A percentile compares a stretch with the other conserved stretches of the same genome.
Evolutionary conservation across 1,140 invertebrate species (phyloP).

Genomic region (Ruditapes philippinarum): DNA sequence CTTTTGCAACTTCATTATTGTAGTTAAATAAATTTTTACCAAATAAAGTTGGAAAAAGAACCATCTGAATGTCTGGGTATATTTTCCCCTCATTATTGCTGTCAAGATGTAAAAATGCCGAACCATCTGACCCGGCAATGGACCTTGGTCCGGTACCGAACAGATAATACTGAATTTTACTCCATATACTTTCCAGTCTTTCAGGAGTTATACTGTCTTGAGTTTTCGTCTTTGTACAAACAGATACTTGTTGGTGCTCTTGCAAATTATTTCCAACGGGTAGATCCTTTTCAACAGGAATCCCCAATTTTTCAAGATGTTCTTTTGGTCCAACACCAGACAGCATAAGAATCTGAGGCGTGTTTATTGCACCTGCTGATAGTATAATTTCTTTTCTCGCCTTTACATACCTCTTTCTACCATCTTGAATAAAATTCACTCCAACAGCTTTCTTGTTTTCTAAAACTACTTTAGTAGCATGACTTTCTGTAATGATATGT

Average conservation of each 20-base stretch:
- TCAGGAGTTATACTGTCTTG: not conserved
- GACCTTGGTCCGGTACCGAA: slow-evolving; percentile 21
- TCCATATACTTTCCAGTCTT: not conserved
- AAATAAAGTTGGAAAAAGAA: not conserved
- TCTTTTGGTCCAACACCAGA: slow-evolving; percentile 93
- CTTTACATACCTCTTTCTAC: slow-evolving; percentile 36
- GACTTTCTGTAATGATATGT: slow-evolving; percentile 6
- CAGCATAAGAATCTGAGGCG: slow-evolving; percentile 95
- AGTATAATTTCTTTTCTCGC: slow-evolving; percentile 82
- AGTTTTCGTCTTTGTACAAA: not conserved
- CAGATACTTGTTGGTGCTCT: not conserved
- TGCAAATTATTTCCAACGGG: slow-evolving; percentile 46
- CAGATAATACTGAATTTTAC: not conserved
- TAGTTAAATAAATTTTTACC: not conserved
- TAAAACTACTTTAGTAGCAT: slow-evolving; percentile 13
- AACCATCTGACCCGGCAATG: not conserved
- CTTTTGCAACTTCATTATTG: not conserved
- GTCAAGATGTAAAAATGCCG: slow-evolving; percentile 33
- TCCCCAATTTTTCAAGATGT: slow-evolving; percentile 43
- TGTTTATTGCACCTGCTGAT: slow-evolving; percentile 93
- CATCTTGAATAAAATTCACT: slow-evolving; percentile 21
- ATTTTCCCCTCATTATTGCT: not conserved
- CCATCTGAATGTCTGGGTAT: slow-evolving; percentile 34
- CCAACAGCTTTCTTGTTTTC: slow-evolving; percentile 39
- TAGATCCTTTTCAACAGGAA: slow-evolving; percentile 25